A percentile compares a stretch with the other conserved stretches of the same genome.
Conservation (phyloP, 2,113 vertebrate genomes). For the Rynchops niger region DNA sequence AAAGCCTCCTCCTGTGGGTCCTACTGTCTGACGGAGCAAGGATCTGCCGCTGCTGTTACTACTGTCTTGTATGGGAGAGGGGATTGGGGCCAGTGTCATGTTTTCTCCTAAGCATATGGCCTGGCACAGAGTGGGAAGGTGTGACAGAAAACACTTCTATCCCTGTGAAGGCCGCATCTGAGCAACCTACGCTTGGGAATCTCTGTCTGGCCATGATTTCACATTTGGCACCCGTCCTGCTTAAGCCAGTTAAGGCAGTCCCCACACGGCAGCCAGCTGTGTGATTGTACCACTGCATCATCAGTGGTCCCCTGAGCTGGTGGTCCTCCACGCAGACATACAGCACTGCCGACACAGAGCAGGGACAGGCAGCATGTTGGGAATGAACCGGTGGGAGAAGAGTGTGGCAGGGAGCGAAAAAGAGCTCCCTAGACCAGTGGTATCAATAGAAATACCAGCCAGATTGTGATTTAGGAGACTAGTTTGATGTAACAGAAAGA, state of each 20-base stretch:
- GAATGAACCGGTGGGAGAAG: background rate
- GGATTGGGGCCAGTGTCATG: accelerated
- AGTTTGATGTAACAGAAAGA: background rate
- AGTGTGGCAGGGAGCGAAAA: background rate
- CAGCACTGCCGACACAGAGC: background rate
- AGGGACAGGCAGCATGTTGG: background rate
- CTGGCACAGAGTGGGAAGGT: background rate
- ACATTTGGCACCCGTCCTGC: background rate
- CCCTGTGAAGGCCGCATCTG: background rate
- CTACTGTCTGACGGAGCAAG: background rate
- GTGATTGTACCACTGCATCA: background rate
- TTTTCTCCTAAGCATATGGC: background rate
- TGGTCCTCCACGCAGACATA: background rate
- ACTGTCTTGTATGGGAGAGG: accelerated
- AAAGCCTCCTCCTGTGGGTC: background rate
- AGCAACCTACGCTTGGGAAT: background rate
- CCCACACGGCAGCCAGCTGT: accelerated
- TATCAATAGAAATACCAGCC: background rate
- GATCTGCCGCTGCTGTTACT: background rate
- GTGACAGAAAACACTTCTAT: background rate
- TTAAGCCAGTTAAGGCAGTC: background rate
- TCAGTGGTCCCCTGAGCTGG: accelerated
- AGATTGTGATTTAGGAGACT: background rate
- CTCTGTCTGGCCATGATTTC: background rate
- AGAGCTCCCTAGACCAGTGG: background rate